Evolutionary conservation across 2,113 vertebrate species (phyloP), one percentile per base, ranked within the genome.

Genomic region (Oxyruncus cristatus): DNA sequence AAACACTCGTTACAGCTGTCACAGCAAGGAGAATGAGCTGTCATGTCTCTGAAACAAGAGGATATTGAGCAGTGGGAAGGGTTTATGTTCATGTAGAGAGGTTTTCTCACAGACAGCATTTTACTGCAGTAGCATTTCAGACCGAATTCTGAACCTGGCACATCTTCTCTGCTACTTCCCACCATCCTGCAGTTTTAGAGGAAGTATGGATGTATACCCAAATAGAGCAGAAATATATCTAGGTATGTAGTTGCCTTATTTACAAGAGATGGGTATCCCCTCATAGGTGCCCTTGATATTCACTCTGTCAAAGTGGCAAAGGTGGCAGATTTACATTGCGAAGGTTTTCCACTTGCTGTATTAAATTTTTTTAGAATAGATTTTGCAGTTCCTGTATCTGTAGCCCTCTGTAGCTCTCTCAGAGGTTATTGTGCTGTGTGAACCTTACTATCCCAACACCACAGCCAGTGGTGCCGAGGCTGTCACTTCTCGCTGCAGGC

Each of bases 21-120:
- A 88, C 50, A 89, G 92, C 58, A 4, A 22, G 8, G n/a, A 73
- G 74, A 85, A 76, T 46, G 87, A 85, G 81, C 93, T 96, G 89
- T 66, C 78, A 37, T 11, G 14, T 37, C 47, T 83, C n/a, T 37
- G 63, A 23, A 90, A 50, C 63, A 42, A 52, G 14, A 50, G 71
- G 78, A 41, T 76, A 21, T 53, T 61, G 70, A 72, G 59, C 75
- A 70, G 28, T 11, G 77, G 41, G 83, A 70, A 84, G 63, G 67
- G 19, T 80, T 95, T 66, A 18, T 0, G 1, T 53, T 90, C 67
- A 61, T 62, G 71, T 18, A 26, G 53, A 52, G 37, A 49, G 65
- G 15, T 72, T 90, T 94, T 49, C 70, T 82, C 63, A 8, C 4
- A 55, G 37, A 11, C 28, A 62, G 68, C 22, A 4, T 66, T 70